Evolutionary conservation across 1,140 invertebrate genomes (phyloP).

Genomic region (Dysdera silvatica): DNA sequence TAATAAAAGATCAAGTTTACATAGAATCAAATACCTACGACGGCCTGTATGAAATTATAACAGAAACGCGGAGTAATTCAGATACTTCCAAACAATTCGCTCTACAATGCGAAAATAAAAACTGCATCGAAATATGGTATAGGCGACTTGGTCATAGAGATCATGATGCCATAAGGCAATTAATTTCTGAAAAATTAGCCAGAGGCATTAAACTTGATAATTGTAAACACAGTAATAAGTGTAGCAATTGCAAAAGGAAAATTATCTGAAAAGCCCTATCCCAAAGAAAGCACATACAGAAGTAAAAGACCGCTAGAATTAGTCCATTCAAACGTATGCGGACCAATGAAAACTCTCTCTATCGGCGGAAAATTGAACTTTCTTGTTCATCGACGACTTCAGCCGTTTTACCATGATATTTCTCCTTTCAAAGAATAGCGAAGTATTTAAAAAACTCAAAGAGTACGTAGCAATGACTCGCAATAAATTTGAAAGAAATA

Average conservation of each 20-base stretch:
- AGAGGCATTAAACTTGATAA: not conserved
- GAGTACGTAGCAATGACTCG: slow-evolving; percentile 9
- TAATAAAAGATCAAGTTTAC: too few species aligned
- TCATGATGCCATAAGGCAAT: not conserved
- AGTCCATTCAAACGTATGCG: slow-evolving; percentile 24
- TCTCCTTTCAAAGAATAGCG: slow-evolving; percentile 18
- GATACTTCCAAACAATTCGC: too few species aligned
- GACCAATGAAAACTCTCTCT: slow-evolving; percentile 10
- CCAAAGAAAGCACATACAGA: not conserved
- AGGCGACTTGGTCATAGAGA: slow-evolving; percentile 2
- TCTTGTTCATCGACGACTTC: slow-evolving; percentile 29
- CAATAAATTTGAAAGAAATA: not conserved
- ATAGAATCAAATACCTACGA: too few species aligned
- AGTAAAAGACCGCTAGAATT: slow-evolving; percentile 2
- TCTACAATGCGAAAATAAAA: not conserved
- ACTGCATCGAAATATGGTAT: slow-evolving; percentile 3
- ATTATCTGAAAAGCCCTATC: not conserved
- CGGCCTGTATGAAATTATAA: too few species aligned
- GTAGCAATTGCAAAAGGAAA: slow-evolving; percentile 12
- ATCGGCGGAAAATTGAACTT: slow-evolving; percentile 7
- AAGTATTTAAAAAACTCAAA: slow-evolving; percentile 19
- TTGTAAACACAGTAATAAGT: not conserved
- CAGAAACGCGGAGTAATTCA: too few species aligned
- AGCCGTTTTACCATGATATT: slow-evolving; percentile 9
- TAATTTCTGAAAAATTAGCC: not conserved